phyloP scores from a whole-genome alignment of 2,888 invertebrate genomes.

The Stenodema calcarata region DNA sequence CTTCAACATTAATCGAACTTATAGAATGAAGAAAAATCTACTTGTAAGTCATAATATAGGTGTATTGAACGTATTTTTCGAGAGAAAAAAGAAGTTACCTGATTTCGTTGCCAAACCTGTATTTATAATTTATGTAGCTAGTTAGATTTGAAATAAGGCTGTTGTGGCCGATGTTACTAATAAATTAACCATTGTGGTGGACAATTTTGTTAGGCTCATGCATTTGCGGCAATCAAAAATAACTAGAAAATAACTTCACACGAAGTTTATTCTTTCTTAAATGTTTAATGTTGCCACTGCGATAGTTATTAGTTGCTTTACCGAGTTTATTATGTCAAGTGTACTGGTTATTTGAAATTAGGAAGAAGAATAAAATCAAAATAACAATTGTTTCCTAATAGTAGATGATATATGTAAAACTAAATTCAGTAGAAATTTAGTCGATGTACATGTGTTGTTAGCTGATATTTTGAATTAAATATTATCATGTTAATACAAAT shows the following conservation, averaged over 20 bases:
- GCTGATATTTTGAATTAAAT: conserved; percentile 7
- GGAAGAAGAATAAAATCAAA: background rate
- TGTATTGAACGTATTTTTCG: conserved; percentile 15
- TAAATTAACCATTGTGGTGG: background rate
- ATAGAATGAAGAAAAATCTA: background rate
- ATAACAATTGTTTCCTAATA: background rate
- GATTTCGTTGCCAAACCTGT: conserved; percentile 28
- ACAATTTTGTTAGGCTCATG: background rate
- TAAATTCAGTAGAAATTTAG: background rate
- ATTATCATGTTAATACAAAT: conserved; percentile 17
- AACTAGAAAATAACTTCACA: background rate
- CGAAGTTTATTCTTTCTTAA: background rate
- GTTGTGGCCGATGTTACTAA: background rate
- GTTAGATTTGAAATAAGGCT: background rate
- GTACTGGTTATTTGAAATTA: background rate
- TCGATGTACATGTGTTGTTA: background rate
- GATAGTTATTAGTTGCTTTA: background rate
- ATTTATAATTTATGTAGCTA: background rate
- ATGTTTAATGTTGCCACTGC: background rate
- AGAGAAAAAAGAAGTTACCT: conserved; percentile 9
- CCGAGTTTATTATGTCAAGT: background rate
- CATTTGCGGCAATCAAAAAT: background rate
- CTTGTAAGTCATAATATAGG: background rate
- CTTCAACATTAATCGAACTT: background rate
- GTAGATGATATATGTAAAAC: background rate